Conservation (phyloP, 2,888 invertebrate genomes). For the Microplitis manilae region DNA sequence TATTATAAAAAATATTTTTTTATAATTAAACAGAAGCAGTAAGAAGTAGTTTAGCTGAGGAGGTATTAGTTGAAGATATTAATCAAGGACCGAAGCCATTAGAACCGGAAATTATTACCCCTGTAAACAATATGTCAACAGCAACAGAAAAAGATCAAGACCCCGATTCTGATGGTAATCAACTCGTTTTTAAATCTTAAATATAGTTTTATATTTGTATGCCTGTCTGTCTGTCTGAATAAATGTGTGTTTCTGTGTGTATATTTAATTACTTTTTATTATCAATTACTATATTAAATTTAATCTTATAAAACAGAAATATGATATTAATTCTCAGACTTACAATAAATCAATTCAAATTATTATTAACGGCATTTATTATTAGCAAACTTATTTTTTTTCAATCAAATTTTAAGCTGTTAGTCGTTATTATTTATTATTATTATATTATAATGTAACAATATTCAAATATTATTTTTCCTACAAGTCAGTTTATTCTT, state of each 20-base stretch:
- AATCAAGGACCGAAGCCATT: constrained; percentile 63
- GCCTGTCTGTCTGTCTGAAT: not conserved
- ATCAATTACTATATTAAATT: not conserved
- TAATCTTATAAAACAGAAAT: too few relatives aligned
- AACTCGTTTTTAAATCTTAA: constrained; percentile 57
- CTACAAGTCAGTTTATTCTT: too few relatives aligned
- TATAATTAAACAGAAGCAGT: constrained; percentile 62
- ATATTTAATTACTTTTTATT: not conserved
- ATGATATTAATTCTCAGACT: too few relatives aligned
- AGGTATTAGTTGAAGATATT: constrained; percentile 67
- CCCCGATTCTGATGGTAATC: constrained; percentile 70
- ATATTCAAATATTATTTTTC: too few relatives aligned
- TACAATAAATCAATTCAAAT: too few relatives aligned
- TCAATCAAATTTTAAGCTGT: too few relatives aligned
- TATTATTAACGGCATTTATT: too few relatives aligned
- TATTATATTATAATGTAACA: too few relatives aligned
- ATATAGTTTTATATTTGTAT: constrained; percentile 45
- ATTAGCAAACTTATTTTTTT: too few relatives aligned
- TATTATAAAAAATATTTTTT: not conserved
- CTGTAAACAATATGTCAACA: constrained; percentile 53
- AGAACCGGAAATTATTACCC: constrained; percentile 62
- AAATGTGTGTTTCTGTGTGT: not conserved
- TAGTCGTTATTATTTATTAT: too few relatives aligned
- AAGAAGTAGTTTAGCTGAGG: constrained; percentile 68
- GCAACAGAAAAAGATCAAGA: constrained; percentile 57